Percentiles rank a stretch among this genome's conserved stretches.
Conservation (phyloP, 2,113 vertebrate genomes). For the Rhinogobius similis region DNA sequence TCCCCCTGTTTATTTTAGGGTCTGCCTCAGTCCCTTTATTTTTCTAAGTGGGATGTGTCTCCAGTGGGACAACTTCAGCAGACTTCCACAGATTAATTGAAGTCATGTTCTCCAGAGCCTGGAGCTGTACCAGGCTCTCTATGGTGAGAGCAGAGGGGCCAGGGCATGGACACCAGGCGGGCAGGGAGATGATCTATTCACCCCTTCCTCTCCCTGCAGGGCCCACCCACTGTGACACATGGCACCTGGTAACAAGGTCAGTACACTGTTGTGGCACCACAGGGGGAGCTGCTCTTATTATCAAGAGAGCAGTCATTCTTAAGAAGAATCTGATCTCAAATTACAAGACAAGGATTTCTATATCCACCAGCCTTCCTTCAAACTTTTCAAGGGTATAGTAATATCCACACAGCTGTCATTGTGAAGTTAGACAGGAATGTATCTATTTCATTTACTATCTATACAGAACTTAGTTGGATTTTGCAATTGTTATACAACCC, state of each 20-base stretch:
- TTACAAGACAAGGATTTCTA: conserved; percentile 55
- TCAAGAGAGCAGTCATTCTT: conserved; percentile 55
- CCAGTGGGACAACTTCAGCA: conserved; percentile 49
- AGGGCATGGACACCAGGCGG: conserved; percentile 47
- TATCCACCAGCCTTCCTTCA: conserved; percentile 55
- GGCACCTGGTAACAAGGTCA: conserved; percentile 70
- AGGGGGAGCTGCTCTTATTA: conserved; percentile 66
- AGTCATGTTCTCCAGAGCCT: conserved; percentile 71
- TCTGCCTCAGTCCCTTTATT: conserved; percentile 45
- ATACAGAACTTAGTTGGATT: neutral
- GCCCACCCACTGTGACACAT: conserved; percentile 61
- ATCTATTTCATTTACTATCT: neutral
- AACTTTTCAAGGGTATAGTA: conserved; percentile 54
- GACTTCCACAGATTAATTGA: conserved; percentile 70
- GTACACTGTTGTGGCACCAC: conserved; percentile 58
- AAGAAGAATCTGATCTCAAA: conserved; percentile 61
- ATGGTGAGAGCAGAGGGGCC: conserved; percentile 55
- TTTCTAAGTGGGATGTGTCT: conserved; percentile 42
- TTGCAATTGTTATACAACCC: neutral
- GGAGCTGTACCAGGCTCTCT: conserved; percentile 48
- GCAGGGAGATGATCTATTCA: conserved; percentile 66
- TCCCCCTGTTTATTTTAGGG: conserved; percentile 32
- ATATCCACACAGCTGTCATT: conserved; percentile 1
- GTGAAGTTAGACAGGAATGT: neutral
- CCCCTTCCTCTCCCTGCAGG: conserved; percentile 54